phyloP scores from a whole-genome alignment of 2,888 invertebrate species.

The Oasisia sp. region DNA sequence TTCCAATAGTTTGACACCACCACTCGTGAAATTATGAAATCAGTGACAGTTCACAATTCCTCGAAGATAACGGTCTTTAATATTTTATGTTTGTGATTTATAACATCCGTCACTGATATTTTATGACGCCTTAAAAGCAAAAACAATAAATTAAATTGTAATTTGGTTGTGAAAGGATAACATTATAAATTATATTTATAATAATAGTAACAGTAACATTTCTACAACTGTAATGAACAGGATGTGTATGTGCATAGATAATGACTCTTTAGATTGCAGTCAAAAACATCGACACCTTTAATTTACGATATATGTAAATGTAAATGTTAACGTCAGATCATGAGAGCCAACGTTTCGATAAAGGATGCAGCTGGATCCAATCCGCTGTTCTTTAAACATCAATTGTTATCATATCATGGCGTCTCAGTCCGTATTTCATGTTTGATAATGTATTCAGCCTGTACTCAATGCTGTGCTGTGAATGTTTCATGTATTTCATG shows the following conservation, averaged over 20 bases:
- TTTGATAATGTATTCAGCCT: background rate
- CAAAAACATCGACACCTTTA: background rate
- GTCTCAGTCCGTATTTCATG: background rate
- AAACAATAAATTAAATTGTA: background rate
- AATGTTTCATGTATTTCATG: background rate
- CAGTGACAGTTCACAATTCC: background rate
- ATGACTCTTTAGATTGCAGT: background rate
- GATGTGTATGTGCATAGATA: background rate
- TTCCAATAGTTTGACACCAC: background rate
- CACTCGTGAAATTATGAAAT: background rate
- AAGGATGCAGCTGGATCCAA: background rate
- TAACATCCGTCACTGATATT: background rate
- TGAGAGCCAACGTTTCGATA: background rate
- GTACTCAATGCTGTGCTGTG: no score
- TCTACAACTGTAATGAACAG: background rate
- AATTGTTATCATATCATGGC: background rate
- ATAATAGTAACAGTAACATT: background rate
- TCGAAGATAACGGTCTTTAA: background rate
- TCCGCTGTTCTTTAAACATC: background rate
- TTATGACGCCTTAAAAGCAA: background rate
- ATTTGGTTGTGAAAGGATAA: background rate
- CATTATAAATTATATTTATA: background rate
- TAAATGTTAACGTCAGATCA: background rate
- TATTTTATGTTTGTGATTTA: background rate
- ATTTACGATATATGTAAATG: background rate